Evolutionary conservation across 2,113 vertebrate species (phyloP).

Genomic region (Dromaius novaehollandiae): DNA sequence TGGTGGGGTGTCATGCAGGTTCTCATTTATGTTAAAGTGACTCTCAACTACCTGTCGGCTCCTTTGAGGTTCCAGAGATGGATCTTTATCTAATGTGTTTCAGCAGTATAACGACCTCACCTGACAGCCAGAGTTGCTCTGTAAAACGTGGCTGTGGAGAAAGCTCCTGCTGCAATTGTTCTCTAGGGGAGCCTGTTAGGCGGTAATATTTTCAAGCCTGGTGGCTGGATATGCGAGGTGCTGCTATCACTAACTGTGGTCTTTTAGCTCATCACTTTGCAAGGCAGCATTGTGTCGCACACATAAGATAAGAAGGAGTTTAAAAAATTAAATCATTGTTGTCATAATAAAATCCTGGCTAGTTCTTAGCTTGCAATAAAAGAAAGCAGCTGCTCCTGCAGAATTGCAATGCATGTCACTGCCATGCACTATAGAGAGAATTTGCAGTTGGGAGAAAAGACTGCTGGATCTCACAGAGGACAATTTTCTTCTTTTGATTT

Average conservation of each 20-base stretch:
- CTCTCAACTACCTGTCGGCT: not conserved
- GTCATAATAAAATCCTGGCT: not conserved
- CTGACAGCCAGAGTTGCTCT: not conserved
- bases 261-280: not conserved
- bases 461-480: not conserved
- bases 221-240: not conserved
- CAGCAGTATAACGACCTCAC: not conserved
- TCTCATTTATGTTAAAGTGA: not conserved
- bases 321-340: no score
- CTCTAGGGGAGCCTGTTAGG: fast-evolving
- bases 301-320: not conserved
- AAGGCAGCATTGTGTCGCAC: not conserved
- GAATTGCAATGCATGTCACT: not conserved
- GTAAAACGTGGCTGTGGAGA: not conserved
- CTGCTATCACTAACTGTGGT: not conserved
- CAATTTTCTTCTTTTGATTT: not conserved
- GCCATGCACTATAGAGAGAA: not conserved
- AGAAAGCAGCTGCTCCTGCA: not conserved
- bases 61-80: fast-evolving
- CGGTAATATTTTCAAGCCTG: not conserved
- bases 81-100: not conserved
- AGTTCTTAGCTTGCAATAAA: not conserved
- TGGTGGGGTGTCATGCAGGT: not conserved
- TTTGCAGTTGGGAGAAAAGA: not conserved
- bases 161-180: not conserved